Base-by-base conservation (phyloP, 35 echinoderm and acorn worm species). In the Nesometra sesokonis region DNA sequence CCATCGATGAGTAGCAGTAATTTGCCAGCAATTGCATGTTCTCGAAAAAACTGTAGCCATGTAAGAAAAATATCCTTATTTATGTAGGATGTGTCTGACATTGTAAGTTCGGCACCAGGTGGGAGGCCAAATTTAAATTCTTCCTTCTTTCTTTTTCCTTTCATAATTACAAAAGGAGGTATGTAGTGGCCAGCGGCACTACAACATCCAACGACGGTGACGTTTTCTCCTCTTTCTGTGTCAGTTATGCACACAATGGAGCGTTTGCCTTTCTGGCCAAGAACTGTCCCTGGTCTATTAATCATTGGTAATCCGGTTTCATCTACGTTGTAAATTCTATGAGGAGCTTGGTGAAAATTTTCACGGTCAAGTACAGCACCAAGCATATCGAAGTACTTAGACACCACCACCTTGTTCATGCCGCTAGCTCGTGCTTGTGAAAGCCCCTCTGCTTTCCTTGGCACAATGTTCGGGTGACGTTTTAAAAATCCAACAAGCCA, bases 371-470 rank as follows among this genome's bases (percentile, higher is more conserved):
- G 80, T 46, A 89, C 76, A 23, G 35, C 47, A 27, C 47, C 80
- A 27, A 89, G 47, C 87, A 82, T 40, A n/a, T 83, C 80, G 27
- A 86, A 86, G 32, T 32, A 83, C 35, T 83, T 89, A 13, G 36
- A 17, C 32, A 85, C 47, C 34, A 83, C 46, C 46, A 34, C 17
- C 43, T 13, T 84, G 77, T 86, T 85, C 83, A 90, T 79, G 43
- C 82, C 82, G 23, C 85, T 90, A 36, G 89, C 89, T 13, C 89
- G 33, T 43, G 77, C 76, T 34, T 90, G 86, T 78, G 89, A 90
- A 39, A 86, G 35, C 52, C 88, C 83, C 37, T 85, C 88, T 37
- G 88, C 88, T 84, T 90, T 90, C 77, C 88, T 90, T 7, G 88
- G 83, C 30, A 79, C 82, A 32, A 85, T 90, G 82, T 90, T 77